Evolutionary conservation across 2,797 vertebrate genomes (phyloP), one percentile per base, ranked within the genome.

Genomic region (Sebastes diaconus): DNA sequence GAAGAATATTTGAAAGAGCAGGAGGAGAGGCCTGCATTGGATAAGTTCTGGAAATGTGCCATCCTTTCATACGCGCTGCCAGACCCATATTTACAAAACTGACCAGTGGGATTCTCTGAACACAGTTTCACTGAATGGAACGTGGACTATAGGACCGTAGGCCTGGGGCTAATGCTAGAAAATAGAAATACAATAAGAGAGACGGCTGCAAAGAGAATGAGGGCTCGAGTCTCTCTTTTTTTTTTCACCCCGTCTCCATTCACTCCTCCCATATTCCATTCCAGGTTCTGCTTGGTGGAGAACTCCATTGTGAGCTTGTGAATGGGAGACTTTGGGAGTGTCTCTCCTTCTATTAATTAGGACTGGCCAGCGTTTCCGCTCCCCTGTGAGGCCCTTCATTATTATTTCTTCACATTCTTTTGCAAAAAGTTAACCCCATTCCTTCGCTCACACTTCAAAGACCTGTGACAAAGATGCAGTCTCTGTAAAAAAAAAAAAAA

Each of bases 251-350:
- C 57, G 79, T 73, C 87, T 94, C 82, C 90, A 94, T 96, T 97
- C 95, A 96, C 89, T 91, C 92, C 94, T 93, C 93, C 93, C 92
- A 93, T 95, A 93, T 94, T 93, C 93, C 94, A 93, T 94, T 93
- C 94, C 80, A 94, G 93, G 96, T 96, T 97, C 95, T 97, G 96
- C 96, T 96, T 95, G 94, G 95, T 93, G 95, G 95, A 95, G 93
- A 93, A 79, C 93, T 88, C 94, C 94, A 96, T 98, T 98, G 97
- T 98, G 93, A 90, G 85, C 66, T 68, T 80, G 75, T 97, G 96
- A 97, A 98, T 96, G 93, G 95, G 88, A 95, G 94, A 93, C 94
- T 95, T 95, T 93, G 93, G 95, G 91, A 94, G 92, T 93, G 87
- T 92, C 93, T 93, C 95, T 95, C 93, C 90, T 91, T 92, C 96